Conservation (phyloP, 1,140 invertebrate genomes). For the Carposina sasakii region DNA sequence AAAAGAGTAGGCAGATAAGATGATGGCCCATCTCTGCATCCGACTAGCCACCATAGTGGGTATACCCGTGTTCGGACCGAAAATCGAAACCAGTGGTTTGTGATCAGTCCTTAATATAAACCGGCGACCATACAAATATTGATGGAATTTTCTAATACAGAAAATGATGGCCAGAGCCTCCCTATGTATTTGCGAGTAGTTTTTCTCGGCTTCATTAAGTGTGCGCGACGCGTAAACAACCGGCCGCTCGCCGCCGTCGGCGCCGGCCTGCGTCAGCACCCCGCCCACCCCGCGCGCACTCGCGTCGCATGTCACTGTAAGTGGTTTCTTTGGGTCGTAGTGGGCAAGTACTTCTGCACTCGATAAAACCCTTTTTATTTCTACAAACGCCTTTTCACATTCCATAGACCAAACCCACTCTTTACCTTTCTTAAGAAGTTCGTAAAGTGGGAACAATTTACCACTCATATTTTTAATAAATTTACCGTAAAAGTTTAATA, state of each 20-base stretch:
- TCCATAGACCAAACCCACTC: neutral
- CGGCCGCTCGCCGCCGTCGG: neutral
- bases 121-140: conserved; percentile 1
- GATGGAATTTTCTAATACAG: conserved; percentile 5
- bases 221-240: conserved; percentile 2
- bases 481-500: conserved; percentile 47
- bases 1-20: neutral
- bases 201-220: neutral
- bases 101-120: neutral
- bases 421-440: neutral
- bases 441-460: conserved; percentile 5
- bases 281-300: conserved; percentile 3
- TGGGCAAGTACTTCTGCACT: neutral
- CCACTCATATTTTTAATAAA: conserved; percentile 34
- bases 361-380: neutral
- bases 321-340: conserved; percentile 1
- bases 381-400: neutral
- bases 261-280: neutral
- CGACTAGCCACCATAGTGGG: neutral
- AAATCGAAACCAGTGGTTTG: neutral
- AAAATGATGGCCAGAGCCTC: conserved; percentile 6
- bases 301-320: conserved; percentile 1
- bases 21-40: neutral
- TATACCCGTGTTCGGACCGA: conserved; percentile 1
- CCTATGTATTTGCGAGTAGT: neutral